phyloP scores from a whole-genome alignment of 1,140 invertebrate genomes.

The Helicoverpa armigera region DNA sequence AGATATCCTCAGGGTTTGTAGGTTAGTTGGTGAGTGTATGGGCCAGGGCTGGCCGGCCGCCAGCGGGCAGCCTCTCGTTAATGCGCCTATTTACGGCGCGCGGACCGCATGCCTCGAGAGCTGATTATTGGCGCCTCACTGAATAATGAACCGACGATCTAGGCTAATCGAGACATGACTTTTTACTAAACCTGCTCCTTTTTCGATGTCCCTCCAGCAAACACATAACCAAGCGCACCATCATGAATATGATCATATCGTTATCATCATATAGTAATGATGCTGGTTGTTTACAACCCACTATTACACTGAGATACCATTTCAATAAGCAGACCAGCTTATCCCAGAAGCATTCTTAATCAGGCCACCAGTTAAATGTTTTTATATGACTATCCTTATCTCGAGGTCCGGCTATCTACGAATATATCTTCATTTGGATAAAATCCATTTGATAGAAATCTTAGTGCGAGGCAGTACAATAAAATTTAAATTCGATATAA shows the following conservation, averaged over 20 bases:
- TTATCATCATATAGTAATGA: background rate
- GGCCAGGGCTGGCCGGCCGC: slow-evolving; percentile 44
- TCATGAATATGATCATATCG: background rate
- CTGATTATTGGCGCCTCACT: slow-evolving; percentile 78
- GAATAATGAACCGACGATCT: slow-evolving; percentile 76
- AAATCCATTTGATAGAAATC: slow-evolving; percentile 32
- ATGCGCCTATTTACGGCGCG: slow-evolving; percentile 70
- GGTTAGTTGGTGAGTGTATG: slow-evolving; percentile 77
- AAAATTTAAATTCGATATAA: slow-evolving; percentile 48
- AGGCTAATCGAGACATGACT: slow-evolving; percentile 73
- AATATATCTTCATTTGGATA: slow-evolving; percentile 43
- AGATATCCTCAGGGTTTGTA: slow-evolving; percentile 71
- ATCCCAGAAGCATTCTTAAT: background rate
- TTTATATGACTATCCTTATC: background rate
- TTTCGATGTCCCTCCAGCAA: background rate
- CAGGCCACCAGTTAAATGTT: slow-evolving; percentile 11
- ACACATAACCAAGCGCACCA: background rate
- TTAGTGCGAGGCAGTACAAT: slow-evolving; percentile 32
- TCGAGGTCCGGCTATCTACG: slow-evolving; percentile 7
- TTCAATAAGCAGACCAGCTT: background rate
- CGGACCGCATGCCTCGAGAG: slow-evolving; percentile 63
- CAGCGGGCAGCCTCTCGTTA: slow-evolving; percentile 59
- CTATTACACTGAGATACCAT: background rate
- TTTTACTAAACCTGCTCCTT: slow-evolving; percentile 58
- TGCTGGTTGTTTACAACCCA: background rate